Percentiles rank a stretch among this genome's conserved stretches.
phyloP scores from a whole-genome alignment of 2,797 vertebrate species.

The Oreochromis grahami region DNA sequence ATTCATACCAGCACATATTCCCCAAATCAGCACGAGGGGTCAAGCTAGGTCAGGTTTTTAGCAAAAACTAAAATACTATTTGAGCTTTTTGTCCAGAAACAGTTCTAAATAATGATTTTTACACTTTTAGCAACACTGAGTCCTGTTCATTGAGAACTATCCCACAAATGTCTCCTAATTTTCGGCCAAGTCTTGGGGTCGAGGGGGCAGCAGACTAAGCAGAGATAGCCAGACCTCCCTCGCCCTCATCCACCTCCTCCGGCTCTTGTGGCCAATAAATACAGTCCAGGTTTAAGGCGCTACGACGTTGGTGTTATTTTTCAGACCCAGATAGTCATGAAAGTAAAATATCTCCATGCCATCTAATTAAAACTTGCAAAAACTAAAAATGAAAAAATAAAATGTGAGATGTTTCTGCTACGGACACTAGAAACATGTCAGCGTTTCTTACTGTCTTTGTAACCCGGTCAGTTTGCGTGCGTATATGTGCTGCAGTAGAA shows the following conservation, averaged over 20 bases:
- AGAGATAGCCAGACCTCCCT: not conserved
- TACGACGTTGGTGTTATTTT: not conserved
- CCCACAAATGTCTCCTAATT: not conserved
- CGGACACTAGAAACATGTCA: not conserved
- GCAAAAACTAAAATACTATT: not conserved
- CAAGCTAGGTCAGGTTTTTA: not conserved
- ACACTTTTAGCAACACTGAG: not conserved
- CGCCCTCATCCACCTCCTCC: not conserved
- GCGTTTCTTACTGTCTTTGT: not conserved
- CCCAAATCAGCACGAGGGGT: not conserved
- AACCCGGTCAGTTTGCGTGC: not conserved
- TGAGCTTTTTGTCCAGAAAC: not conserved
- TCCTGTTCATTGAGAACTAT: not conserved
- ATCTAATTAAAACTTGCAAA: not conserved
- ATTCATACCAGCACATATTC: not conserved
- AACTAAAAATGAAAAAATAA: not conserved
- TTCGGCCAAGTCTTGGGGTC: not conserved
- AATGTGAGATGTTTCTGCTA: not conserved
- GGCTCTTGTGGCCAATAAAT: not conserved
- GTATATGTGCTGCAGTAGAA: not conserved
- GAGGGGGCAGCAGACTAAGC: not conserved
- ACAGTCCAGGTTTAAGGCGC: not conserved
- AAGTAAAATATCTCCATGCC: not conserved
- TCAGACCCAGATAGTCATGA: not conserved
- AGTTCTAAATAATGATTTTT: not conserved